Percentiles rank a stretch among this genome's conserved stretches.
Evolutionary conservation across 2,888 invertebrate genomes (phyloP).

Genomic region (Agriopis aurantiaria): DNA sequence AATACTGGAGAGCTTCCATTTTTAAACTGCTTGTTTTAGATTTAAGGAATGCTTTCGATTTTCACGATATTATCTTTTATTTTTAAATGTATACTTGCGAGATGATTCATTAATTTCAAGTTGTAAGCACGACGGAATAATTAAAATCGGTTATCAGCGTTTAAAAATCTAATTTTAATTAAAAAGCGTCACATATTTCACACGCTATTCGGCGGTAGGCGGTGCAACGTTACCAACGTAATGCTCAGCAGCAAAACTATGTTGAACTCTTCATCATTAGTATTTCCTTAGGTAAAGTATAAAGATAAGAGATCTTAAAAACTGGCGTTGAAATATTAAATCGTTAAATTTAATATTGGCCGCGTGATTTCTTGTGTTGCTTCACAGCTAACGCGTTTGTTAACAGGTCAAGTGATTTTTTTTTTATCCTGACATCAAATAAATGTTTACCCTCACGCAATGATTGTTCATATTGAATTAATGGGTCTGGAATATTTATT

Average conservation of each 20-base stretch:
- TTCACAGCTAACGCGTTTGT: constrained; percentile 77
- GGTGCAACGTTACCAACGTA: constrained; percentile 70
- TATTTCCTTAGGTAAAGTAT: constrained; percentile 49
- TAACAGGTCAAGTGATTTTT: constrained; percentile 76
- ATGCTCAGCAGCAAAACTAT: constrained; percentile 63
- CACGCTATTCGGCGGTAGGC: constrained; percentile 82
- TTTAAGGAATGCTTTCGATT: constrained; percentile 17
- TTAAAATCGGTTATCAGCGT: constrained; percentile 80
- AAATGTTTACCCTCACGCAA: constrained; percentile 82
- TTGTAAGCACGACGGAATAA: constrained; percentile 70
- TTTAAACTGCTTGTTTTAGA: constrained; percentile 44
- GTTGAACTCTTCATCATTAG: constrained; percentile 59
- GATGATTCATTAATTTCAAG: constrained; percentile 30
- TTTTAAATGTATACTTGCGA: not conserved
- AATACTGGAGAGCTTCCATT: constrained; percentile 43
- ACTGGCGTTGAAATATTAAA: constrained; percentile 80
- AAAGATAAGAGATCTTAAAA: constrained; percentile 59
- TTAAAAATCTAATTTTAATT: constrained; percentile 84
- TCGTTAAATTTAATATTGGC: constrained; percentile 85
- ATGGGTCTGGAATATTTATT: constrained; percentile 66
- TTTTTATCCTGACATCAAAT: constrained; percentile 71
- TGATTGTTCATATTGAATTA: constrained; percentile 74
- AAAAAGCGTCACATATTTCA: constrained; percentile 85
- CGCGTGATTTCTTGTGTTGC: constrained; percentile 81
- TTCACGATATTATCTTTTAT: constrained; percentile 6